Evolutionary conservation across 2,888 invertebrate species (phyloP), one percentile per base, ranked within the genome.

Genomic region (Pyrochroa serraticornis): DNA sequence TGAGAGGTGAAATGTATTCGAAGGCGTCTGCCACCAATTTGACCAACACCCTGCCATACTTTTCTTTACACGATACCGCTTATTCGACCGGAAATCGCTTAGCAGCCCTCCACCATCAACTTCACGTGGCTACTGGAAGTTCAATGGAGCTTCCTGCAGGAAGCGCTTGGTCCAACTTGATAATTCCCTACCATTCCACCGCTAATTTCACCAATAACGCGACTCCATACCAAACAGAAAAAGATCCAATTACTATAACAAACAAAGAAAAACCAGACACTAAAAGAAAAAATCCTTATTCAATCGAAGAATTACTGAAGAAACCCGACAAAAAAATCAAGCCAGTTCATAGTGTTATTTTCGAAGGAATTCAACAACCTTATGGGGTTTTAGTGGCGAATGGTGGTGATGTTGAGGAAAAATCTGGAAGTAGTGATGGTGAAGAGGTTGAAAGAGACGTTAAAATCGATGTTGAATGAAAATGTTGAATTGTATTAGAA

Each of bases 241-340:
- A 71, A 56, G 68, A 71, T 48, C 66, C 67, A 14, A 50, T 64
- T 8, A 66, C 59, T 22, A 60, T 60, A 33, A 67, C 67, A 5
- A 63, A 34, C 5, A 64, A 68, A 7, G 68, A 72, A 43, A 65
- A 68, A 57, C 69, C 70, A 6, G 68, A 67, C 71, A 77, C 57
- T 64, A 84, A 84, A 63, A 89, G 92, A 76, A 86, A 89, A 61
- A 93, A 92, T 74, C 92, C 93, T 0, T 94, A 93, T 73, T 93
- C 93, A 1, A 94, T 94, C 73, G 93, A 93, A 68, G 93, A 93
- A 72, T 77, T 93, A 6, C 74, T 93, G 30, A 93, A 93, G 74
- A 92, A 92, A 68, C 92, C 92, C 0, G 88, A 87, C 62, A 89
- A 87, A 72, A 84, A 84, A 67, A 77, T 79, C 7, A 78, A 76